These are phyloP conservation scores for Gorsachius magnificus DNA, from an alignment of 2,797 vertebrate genomes.

Conservation along the genomic window DNA sequence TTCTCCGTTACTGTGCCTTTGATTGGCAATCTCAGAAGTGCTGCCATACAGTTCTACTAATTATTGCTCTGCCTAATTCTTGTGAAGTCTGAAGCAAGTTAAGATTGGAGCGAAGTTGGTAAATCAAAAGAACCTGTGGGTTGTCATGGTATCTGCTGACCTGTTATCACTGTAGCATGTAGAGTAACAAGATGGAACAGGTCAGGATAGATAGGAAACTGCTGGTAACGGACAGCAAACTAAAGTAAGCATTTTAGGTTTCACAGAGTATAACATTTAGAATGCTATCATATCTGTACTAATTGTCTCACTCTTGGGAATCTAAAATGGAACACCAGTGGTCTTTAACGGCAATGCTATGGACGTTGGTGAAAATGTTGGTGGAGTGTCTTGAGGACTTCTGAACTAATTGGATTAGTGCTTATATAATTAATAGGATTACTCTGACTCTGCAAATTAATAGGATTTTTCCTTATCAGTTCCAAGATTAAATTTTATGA, in stretches of 20 bases:
- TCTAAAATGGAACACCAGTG: not conserved
- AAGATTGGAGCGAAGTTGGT: not conserved
- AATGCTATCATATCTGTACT: not conserved
- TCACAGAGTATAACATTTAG: not conserved
- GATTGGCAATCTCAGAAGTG: not conserved
- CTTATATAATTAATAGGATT: slow-evolving; percentile 56
- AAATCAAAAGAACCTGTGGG: not conserved
- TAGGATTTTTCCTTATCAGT: slow-evolving; percentile 53
- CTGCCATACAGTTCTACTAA: not conserved
- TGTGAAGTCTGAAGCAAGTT: not conserved
- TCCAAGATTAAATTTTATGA: not conserved
- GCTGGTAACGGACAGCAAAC: not conserved
- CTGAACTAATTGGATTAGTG: slow-evolving; percentile 55
- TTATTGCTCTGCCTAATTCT: not conserved
- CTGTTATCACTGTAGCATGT: no score
- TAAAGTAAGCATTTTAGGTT: not conserved
- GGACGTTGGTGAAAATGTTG: not conserved
- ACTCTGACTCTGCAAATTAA: slow-evolving; percentile 35
- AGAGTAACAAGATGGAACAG: not conserved
- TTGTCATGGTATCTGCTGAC: not conserved
- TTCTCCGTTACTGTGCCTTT: not conserved
- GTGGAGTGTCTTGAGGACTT: slow-evolving; percentile 23
- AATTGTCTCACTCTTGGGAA: not conserved
- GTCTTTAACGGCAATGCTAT: not conserved
- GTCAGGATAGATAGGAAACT: not conserved